A percentile compares a stretch with the other conserved stretches of the same genome.
These are phyloP conservation scores for Castor canadensis DNA, from an alignment of 2,113 vertebrate species.

Conservation along the genomic window DNA sequence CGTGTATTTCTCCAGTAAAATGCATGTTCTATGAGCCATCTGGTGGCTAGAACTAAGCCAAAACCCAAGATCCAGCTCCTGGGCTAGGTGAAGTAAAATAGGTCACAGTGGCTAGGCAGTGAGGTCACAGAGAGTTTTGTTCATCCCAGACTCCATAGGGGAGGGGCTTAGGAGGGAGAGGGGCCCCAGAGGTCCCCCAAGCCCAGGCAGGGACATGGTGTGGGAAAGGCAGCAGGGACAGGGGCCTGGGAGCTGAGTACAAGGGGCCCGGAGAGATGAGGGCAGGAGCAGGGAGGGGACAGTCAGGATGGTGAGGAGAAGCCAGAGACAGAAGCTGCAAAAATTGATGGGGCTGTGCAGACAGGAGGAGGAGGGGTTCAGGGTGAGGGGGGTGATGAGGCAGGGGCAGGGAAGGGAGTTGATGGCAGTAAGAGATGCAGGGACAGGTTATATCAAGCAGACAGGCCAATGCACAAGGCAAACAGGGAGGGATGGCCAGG, in stretches of 20 bases:
- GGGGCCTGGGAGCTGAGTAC: not conserved
- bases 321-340: slow-evolving; percentile 62
- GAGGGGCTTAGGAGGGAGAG: slow-evolving; percentile 63
- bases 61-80: slow-evolving; percentile 39
- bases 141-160: slow-evolving; percentile 65
- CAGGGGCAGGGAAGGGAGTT: not conserved
- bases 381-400: slow-evolving; percentile 58
- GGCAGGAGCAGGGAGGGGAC: slow-evolving; percentile 58
- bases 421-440: not conserved
- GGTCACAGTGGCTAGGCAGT: slow-evolving; percentile 73
- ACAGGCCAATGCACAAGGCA: not conserved
- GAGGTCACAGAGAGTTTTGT: slow-evolving; percentile 80
- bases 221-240: slow-evolving; percentile 62
- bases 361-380: slow-evolving; percentile 66
- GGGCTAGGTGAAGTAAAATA: slow-evolving; percentile 14
- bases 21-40: slow-evolving; percentile 10
- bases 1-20: slow-evolving; percentile 27
- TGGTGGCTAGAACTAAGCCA: not conserved
- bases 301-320: slow-evolving; percentile 76
- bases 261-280: slow-evolving; percentile 61
- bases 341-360: slow-evolving; percentile 58
- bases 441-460: not conserved
- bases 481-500: not conserved
- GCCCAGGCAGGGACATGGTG: slow-evolving; percentile 70
- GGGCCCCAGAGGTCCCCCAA: slow-evolving; percentile 49